Evolutionary conservation across 1,140 invertebrate genomes (phyloP), one percentile per base, ranked within the genome.

Genomic region (Cydia pomonella): DNA sequence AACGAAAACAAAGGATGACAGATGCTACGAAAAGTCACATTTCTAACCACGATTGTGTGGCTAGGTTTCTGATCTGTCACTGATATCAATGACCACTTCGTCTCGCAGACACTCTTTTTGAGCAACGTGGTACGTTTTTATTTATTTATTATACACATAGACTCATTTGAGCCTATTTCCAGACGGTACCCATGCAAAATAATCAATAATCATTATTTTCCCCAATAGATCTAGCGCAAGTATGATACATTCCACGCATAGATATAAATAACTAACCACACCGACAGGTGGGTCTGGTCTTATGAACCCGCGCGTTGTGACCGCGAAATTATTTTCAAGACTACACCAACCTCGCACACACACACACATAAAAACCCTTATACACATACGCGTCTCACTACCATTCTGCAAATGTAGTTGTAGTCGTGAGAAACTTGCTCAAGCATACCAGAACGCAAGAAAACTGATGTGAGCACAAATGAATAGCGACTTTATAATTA

Each of bases 321-420:
- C 91, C 91, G 91, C 91, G 91, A 93, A 93, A 93, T 93, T 89
- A 93, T 93, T 92, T 93, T 93, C 91, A 93, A 92, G 90, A 93
- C 91, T 93, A 93, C 90, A 90, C 86, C 89, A 90, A 87, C 91
- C 88, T 91, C 87, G 73, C 72, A 88, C 84, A 47, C 88, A 87
- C 82, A 87, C 85, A 75, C 27, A 71, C 50, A 77, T 18, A 38
- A 62, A n/a, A 62, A n/a, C 64, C 73, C 82, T 7, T 50, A 82
- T 93, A 80, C 74, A 78, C 77, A 90, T 79, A 82, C 77, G 72
- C 82, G 88, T 90, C 89, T 92, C 90, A 84, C 88, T 90, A 88
- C 86, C 77, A 76, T 76, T 63, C 29, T 85, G 82, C 78, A 72
- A 79, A 80, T 92, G 90, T 93, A 84, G 85, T 83, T 66, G 91